These are phyloP conservation scores for Ladona fulva DNA, from an alignment of 1,140 invertebrate species.

Conservation along the genomic window DNA sequence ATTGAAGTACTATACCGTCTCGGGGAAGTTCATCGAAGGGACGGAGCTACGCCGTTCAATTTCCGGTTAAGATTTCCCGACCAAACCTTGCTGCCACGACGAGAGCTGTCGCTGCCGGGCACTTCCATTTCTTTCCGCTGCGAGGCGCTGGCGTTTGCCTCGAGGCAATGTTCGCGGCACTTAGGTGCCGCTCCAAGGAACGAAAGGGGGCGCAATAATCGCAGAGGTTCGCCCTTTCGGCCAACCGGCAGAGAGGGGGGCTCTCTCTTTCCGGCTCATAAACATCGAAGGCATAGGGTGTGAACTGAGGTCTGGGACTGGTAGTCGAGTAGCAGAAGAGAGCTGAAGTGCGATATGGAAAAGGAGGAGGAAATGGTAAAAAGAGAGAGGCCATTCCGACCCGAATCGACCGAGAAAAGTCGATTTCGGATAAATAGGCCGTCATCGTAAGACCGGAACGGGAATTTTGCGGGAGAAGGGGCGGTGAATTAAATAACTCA, in stretches of 20 bases:
- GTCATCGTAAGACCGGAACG: not conserved
- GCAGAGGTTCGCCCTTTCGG: too few species aligned
- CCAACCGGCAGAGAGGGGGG: not conserved
- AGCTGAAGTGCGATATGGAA: not conserved
- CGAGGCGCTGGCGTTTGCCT: too few species aligned
- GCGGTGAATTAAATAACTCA: not conserved
- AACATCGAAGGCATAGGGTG: not conserved
- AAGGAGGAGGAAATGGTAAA: not conserved
- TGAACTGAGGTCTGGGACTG: not conserved
- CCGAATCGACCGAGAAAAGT: not conserved
- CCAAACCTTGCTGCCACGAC: not conserved
- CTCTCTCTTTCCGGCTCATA: not conserved
- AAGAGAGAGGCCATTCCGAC: not conserved
- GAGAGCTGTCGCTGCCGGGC: not conserved
- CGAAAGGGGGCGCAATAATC: not conserved
- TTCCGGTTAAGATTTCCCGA: not conserved
- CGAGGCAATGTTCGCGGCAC: too few species aligned
- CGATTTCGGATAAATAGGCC: conserved; percentile 4
- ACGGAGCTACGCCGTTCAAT: not conserved
- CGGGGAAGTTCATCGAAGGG: not conserved
- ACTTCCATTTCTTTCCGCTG: too few species aligned
- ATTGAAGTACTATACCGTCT: not conserved
- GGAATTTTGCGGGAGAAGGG: not conserved
- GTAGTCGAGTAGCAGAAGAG: not conserved
- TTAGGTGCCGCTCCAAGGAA: too few species aligned